Percentiles rank a stretch among this genome's conserved stretches.
phyloP scores from a whole-genome alignment of 2,797 vertebrate genomes.

The Epinephelus awoara region DNA sequence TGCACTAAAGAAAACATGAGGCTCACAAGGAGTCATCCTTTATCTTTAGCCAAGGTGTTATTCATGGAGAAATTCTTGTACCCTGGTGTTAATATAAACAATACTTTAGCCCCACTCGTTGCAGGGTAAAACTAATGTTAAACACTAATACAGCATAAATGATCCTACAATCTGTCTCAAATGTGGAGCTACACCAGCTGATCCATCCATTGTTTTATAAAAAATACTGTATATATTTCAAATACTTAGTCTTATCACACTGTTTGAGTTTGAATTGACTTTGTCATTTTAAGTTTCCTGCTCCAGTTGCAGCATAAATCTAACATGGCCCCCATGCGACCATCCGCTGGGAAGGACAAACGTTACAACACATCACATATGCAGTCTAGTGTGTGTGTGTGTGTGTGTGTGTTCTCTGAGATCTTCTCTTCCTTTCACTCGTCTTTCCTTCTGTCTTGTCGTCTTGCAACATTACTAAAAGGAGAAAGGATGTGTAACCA shows the following conservation, averaged over 20 bases:
- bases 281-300: background rate
- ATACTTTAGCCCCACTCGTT: too few relatives aligned
- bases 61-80: too few relatives aligned
- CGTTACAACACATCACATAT: background rate
- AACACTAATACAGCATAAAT: background rate
- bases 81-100: too few relatives aligned
- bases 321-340: background rate
- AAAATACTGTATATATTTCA: too few relatives aligned
- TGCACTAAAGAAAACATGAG: too few relatives aligned
- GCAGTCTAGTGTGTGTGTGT: background rate
- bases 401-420: background rate
- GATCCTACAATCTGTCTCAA: background rate
- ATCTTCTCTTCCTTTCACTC: constrained; percentile 8
- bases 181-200: background rate
- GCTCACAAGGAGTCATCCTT: too few relatives aligned
- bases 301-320: background rate
- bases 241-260: background rate
- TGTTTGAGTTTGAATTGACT: background rate
- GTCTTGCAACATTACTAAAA: constrained; percentile 33
- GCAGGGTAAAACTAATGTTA: too few relatives aligned
- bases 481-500: constrained; percentile 54
- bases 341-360: background rate
- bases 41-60: too few relatives aligned
- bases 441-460: constrained; percentile 14
- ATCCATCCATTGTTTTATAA: background rate